Conservation (phyloP, 2,888 invertebrate species). For the Spicauda simplicius region DNA sequence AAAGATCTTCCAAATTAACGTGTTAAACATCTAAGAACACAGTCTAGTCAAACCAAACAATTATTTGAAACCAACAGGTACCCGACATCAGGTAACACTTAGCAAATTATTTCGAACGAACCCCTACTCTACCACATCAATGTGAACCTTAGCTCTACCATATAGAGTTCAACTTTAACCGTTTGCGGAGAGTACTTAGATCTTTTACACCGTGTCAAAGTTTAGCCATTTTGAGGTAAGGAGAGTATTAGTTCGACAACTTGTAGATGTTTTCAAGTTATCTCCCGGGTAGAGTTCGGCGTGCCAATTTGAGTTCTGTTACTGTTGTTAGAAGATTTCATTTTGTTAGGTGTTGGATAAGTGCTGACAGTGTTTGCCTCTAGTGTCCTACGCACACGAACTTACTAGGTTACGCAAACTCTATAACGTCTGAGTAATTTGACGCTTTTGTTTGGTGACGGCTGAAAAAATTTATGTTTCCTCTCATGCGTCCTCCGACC, state of each 20-base stretch:
- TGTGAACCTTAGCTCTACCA: slow-evolving; percentile 46
- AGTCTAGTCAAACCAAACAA: slow-evolving; percentile 49
- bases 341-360: slow-evolving; percentile 45
- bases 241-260: slow-evolving; percentile 80
- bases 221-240: slow-evolving; percentile 76
- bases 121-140: slow-evolving; percentile 49
- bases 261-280: slow-evolving; percentile 72
- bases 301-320: slow-evolving; percentile 47
- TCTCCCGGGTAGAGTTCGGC: slow-evolving; percentile 50
- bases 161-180: slow-evolving; percentile 54
- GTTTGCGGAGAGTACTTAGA: slow-evolving; percentile 46
- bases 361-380: slow-evolving; percentile 55
- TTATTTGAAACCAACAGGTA: slow-evolving; percentile 48
- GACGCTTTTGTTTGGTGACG: slow-evolving; percentile 31
- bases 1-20: slow-evolving; percentile 13
- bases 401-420: slow-evolving; percentile 37
- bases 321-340: slow-evolving; percentile 35
- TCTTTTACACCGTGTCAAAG: slow-evolving; percentile 53
- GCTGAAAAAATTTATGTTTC: slow-evolving; percentile 30
- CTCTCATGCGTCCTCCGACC: not conserved
- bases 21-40: slow-evolving; percentile 13
- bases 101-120: slow-evolving; percentile 57
- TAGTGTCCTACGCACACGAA: slow-evolving; percentile 33
- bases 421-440: slow-evolving; percentile 28
- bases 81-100: slow-evolving; percentile 29